Evolutionary conservation across 2,113 vertebrate genomes (phyloP).

Genomic region (Falco punctatus): DNA sequence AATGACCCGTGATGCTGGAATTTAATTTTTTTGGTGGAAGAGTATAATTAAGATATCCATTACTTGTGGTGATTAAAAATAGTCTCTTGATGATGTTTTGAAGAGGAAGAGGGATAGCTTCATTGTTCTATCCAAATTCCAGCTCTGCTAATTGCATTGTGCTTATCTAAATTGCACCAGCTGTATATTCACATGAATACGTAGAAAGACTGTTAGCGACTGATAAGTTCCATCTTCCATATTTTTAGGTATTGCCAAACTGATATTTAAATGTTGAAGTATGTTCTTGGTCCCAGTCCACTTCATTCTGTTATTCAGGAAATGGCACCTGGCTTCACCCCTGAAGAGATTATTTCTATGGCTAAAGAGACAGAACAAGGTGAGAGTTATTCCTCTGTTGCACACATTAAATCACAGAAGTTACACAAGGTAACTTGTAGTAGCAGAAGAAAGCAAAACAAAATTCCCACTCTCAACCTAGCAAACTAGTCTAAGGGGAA

Average conservation of each 20-base stretch:
- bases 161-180: background rate
- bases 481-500: background rate
- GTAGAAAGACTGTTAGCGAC: accelerated
- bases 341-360: background rate
- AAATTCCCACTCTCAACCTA: background rate
- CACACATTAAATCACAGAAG: background rate
- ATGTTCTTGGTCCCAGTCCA: background rate
- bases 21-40: background rate
- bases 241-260: background rate
- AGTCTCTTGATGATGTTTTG: background rate
- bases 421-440: background rate
- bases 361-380: background rate
- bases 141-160: background rate
- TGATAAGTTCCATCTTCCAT: background rate
- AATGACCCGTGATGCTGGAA: background rate
- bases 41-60: background rate
- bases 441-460: background rate
- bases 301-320: background rate
- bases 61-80: background rate
- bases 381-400: background rate
- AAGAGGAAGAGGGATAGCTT: background rate
- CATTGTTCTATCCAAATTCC: constrained; percentile 10
- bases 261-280: background rate
- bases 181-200: background rate
- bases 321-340: background rate